Conservation (phyloP, 2,113 vertebrate species). For the Seriola rivoliana region DNA sequence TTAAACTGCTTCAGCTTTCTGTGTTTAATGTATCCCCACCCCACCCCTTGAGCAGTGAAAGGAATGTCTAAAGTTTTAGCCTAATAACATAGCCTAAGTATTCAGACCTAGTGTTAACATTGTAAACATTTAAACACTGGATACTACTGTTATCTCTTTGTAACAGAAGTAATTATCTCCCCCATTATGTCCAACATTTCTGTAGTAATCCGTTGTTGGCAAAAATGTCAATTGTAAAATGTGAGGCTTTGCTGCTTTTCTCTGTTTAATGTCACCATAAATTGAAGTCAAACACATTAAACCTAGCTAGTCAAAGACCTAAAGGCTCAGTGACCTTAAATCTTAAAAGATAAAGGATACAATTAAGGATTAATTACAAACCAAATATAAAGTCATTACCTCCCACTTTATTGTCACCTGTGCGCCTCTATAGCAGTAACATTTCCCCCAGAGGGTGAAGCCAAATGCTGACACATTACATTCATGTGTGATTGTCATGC, state of each 20-base stretch:
- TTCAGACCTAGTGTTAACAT: not conserved
- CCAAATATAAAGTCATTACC: not conserved
- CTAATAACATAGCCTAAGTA: not conserved
- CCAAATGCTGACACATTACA: not conserved
- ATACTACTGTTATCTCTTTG: not conserved
- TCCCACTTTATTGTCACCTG: not conserved
- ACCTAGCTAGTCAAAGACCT: not conserved
- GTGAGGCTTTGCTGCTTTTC: not conserved
- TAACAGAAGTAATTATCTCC: not conserved
- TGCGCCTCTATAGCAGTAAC: not conserved
- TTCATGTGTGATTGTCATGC: not conserved
- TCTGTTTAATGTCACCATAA: not conserved
- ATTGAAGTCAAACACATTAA: not conserved
- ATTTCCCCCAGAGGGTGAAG: not conserved
- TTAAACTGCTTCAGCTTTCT: not conserved
- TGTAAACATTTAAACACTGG: slow-evolving; percentile 28
- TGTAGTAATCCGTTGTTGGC: not conserved
- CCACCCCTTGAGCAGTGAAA: not conserved
- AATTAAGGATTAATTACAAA: not conserved
- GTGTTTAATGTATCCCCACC: not conserved
- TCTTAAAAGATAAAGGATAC: not conserved
- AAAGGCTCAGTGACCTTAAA: not conserved
- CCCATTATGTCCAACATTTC: not conserved
- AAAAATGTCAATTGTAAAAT: not conserved
- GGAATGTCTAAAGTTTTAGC: slow-evolving; percentile 24